Conservation (phyloP, 2,113 vertebrate genomes). For the Gadus macrocephalus region DNA sequence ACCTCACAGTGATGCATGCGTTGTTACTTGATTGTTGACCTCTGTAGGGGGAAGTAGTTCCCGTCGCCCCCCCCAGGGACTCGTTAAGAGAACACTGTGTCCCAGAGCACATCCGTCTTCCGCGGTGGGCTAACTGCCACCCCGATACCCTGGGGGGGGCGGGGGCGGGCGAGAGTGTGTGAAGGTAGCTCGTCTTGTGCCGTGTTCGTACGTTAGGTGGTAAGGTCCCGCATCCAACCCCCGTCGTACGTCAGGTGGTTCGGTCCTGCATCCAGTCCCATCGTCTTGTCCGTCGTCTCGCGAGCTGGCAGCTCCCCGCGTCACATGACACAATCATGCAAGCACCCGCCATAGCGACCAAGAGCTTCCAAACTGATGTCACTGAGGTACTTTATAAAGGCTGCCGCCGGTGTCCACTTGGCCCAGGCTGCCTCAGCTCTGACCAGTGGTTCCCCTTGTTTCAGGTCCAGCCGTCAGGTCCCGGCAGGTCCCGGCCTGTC, state of each 20-base stretch:
- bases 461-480: slow-evolving; percentile 38
- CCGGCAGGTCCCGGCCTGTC: slow-evolving; percentile 67
- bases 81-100: slow-evolving; percentile 60
- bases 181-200: slow-evolving; percentile 57
- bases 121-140: slow-evolving; percentile 62
- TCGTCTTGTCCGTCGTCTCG: slow-evolving; percentile 34
- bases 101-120: slow-evolving; percentile 70
- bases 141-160: slow-evolving; percentile 52
- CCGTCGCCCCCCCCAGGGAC: slow-evolving; percentile 38
- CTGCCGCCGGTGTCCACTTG: slow-evolving; percentile 51
- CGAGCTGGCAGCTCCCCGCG: slow-evolving; percentile 50
- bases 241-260: slow-evolving; percentile 34
- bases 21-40: slow-evolving; percentile 63
- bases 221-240: slow-evolving; percentile 49
- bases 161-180: slow-evolving; percentile 60
- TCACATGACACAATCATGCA: slow-evolving; percentile 42
- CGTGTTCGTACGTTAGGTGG: slow-evolving; percentile 26
- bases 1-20: slow-evolving; percentile 71
- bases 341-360: slow-evolving; percentile 61
- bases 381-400: slow-evolving; percentile 46
- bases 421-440: slow-evolving; percentile 14
- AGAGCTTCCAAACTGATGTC: slow-evolving; percentile 73
- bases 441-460: slow-evolving; percentile 6
- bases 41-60: slow-evolving; percentile 49
- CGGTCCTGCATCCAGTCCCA: slow-evolving; percentile 42